Evolutionary conservation across 1,140 invertebrate genomes (phyloP), one percentile per base, ranked within the genome.

Genomic region (Drosophila albomicans): DNA sequence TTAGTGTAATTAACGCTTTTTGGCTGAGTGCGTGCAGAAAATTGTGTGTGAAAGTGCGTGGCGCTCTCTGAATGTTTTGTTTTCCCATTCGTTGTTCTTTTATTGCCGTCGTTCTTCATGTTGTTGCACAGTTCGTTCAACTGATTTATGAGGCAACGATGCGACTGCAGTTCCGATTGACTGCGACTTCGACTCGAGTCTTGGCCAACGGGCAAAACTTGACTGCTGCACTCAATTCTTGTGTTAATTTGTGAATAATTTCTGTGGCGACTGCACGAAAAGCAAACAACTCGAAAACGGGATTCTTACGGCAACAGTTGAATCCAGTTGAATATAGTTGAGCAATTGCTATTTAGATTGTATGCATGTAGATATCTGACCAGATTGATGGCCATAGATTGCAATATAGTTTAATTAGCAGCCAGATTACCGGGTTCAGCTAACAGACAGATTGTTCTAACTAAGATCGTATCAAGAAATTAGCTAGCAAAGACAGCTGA

Each of bases 1-100:
- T 88, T 88, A 88, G 86, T 88, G 85, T 88, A 88, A 88, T 88
- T 88, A 88, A 88, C 85, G 85, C 85, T 88, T 89, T 88, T 88
- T 88, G 85, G 85, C 81, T 89, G 85, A 88, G 71, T 88, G 85
- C 85, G 85, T 88, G 85, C 85, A 88, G 85, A 88, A 88, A 88
- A 89, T 88, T 88, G 85, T 89, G 84, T 88, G 84, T 88, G 85
- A 88, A 88, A 88, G 84, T 88, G 84, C 84, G 84, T 89, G 85
- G 85, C 70, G 78, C 82, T 79, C 79, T 82, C 77, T 62, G 80
- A 57, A 78, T 88, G 64, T 79, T 87, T 72, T 85, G 35, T 81
- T 82, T 87, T 67, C 56, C 75, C 74, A 67, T 69, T 82, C 65
- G 59, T 58, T 63, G n/a, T 56, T 46, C 25, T 49, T 71, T 48